Conservation (phyloP, 2,888 invertebrate genomes). For the Iphiclides podalirius region DNA sequence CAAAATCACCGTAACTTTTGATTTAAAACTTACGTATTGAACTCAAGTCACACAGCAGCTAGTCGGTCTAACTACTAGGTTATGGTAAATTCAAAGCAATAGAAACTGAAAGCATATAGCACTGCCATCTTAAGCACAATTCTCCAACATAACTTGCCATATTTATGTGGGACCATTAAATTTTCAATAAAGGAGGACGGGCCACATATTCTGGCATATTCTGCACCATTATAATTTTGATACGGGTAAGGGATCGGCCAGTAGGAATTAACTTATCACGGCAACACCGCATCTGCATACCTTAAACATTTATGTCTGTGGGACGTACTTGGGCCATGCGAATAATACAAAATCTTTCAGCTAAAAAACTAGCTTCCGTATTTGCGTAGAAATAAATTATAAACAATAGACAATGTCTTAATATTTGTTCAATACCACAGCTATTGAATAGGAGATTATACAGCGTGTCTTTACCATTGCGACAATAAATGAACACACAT, state of each 20-base stretch:
- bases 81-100: neutral
- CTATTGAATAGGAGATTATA: no score
- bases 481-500: no score
- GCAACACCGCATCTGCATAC: constrained; percentile 73
- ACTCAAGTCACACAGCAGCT: no score
- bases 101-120: neutral
- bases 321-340: constrained; percentile 47
- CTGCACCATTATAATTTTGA: constrained; percentile 70
- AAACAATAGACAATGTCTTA: no score
- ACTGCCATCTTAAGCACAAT: neutral
- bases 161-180: constrained; percentile 56
- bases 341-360: constrained; percentile 1
- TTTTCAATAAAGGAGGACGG: constrained; percentile 60
- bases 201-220: constrained; percentile 59
- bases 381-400: no score
- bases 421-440: no score
- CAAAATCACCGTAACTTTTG: no score
- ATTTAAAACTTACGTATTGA: no score
- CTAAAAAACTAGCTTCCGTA: no score
- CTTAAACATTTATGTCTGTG: constrained; percentile 66
- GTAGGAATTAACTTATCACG: constrained; percentile 78
- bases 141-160: constrained; percentile 46
- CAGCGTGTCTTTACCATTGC: no score
- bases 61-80: no score
- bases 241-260: constrained; percentile 74